Percentiles rank a stretch among this genome's conserved stretches.
Evolutionary conservation across 92 coral and sea anemone species (phyloP).

Genomic region (Epizoanthus rinbou): DNA sequence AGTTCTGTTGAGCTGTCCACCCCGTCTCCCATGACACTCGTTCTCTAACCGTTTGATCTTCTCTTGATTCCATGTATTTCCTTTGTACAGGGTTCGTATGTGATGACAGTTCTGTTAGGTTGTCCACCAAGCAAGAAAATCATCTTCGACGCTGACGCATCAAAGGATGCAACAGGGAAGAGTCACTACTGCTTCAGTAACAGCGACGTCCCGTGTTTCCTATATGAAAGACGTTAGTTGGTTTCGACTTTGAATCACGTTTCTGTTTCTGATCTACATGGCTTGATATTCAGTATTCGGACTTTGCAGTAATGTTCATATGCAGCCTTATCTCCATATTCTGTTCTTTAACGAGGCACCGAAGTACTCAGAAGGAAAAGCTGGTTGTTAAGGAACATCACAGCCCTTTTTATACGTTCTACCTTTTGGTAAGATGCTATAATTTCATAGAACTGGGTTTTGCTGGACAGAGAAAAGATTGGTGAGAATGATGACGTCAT

Average conservation of each 20-base stretch:
- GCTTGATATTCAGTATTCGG: neutral
- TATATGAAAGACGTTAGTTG: slow-evolving; percentile 76
- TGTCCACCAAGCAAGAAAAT: slow-evolving; percentile 87
- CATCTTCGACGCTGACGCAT: slow-evolving; percentile 73
- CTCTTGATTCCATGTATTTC: neutral
- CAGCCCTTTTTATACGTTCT: no score
- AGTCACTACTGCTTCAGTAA: slow-evolving; percentile 71
- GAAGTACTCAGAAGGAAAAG: no score
- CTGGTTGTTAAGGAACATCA: no score
- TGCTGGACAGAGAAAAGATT: no score
- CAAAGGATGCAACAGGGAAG: slow-evolving; percentile 62
- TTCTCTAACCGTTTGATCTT: no score
- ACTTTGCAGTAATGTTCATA: neutral
- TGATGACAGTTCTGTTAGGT: slow-evolving; percentile 78
- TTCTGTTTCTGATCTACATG: neutral
- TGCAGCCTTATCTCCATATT: neutral
- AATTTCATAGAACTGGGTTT: no score
- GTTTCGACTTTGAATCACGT: neutral
- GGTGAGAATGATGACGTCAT: no score
- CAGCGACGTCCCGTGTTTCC: slow-evolving; percentile 77
- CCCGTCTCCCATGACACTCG: slow-evolving; percentile 7
- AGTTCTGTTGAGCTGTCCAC: slow-evolving; percentile 89
- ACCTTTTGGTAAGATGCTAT: no score
- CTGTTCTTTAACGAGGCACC: neutral
- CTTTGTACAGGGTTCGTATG: slow-evolving; percentile 70